Percentiles rank a stretch among this genome's conserved stretches.
phyloP scores from a whole-genome alignment of 2,888 invertebrate species.

The Lydus trimaculatus region DNA sequence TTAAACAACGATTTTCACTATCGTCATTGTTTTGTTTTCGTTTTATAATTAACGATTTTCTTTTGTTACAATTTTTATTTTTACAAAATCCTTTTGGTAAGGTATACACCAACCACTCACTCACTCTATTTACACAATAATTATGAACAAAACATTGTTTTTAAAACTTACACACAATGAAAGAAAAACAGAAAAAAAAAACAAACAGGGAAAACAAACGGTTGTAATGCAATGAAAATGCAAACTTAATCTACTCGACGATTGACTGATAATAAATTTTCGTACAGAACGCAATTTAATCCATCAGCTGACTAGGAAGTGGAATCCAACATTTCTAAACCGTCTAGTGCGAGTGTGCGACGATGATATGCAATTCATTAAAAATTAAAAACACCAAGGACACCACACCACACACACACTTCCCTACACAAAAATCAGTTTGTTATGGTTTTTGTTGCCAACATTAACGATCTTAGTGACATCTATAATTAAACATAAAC shows the following conservation, averaged over 20 bases:
- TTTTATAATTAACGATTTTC: conserved; percentile 3
- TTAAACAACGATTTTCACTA: conserved; percentile 34
- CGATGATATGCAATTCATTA: conserved; percentile 41
- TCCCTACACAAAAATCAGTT: not conserved
- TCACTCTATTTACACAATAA: not conserved
- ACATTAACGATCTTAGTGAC: not conserved
- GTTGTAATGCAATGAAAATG: too few relatives aligned
- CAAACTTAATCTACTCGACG: too few relatives aligned
- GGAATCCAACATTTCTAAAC: conserved; percentile 37
- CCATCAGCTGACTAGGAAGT: conserved; percentile 56
- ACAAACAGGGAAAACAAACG: not conserved
- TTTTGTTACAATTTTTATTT: not conserved
- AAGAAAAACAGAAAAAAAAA: not conserved
- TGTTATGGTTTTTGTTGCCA: not conserved
- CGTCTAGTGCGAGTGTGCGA: conserved; percentile 31
- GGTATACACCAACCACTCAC: not conserved
- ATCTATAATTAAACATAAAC: conserved; percentile 9
- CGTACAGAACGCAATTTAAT: conserved; percentile 50
- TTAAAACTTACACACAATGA: too few relatives aligned
- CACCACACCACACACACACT: not conserved
- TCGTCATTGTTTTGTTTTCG: conserved; percentile 18
- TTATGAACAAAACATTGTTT: not conserved
- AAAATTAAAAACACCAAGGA: conserved; percentile 38
- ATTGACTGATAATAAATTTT: too few relatives aligned
- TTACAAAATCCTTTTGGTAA: not conserved